Evolutionary conservation across 2,888 invertebrate species (phyloP).

Genomic region (Periphyllus acericola): DNA sequence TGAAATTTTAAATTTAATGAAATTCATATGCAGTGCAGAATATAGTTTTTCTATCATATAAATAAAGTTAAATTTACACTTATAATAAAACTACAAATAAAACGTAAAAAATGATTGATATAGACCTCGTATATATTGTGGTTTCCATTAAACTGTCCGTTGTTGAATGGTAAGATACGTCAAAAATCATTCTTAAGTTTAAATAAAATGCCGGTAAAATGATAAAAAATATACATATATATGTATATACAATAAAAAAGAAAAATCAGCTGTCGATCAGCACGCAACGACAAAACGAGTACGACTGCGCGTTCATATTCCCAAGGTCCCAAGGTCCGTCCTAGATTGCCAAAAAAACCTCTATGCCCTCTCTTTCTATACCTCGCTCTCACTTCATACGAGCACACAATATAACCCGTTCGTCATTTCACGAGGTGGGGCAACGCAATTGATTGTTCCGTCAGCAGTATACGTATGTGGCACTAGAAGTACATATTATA

Average conservation of each 20-base stretch:
- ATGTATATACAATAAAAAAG: not conserved
- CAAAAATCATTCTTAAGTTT: not conserved
- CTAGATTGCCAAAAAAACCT: slow-evolving; percentile 59
- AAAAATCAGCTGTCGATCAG: slow-evolving; percentile 61
- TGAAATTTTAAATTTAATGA: not conserved
- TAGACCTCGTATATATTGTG: not conserved
- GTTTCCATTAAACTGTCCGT: not conserved
- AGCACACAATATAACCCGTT: slow-evolving; percentile 27
- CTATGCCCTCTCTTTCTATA: slow-evolving; percentile 30
- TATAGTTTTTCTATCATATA: not conserved
- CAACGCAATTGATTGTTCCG: slow-evolving; percentile 33
- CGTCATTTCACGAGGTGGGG: not conserved
- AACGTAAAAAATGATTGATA: not conserved
- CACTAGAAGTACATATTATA: not conserved
- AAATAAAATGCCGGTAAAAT: slow-evolving; percentile 28
- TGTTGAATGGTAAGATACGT: not conserved
- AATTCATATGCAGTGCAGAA: not conserved
- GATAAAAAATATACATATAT: not conserved
- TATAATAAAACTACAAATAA: slow-evolving; percentile 2
- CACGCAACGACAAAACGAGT: slow-evolving; percentile 55
- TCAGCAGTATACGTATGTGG: not conserved
- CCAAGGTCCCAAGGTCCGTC: slow-evolving; percentile 61
- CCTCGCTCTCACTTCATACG: not conserved
- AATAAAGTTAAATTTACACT: not conserved
- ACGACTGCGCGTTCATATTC: slow-evolving; percentile 59